Conservation (phyloP, 2,113 vertebrate genomes). For the Burhinus oedicnemus region DNA sequence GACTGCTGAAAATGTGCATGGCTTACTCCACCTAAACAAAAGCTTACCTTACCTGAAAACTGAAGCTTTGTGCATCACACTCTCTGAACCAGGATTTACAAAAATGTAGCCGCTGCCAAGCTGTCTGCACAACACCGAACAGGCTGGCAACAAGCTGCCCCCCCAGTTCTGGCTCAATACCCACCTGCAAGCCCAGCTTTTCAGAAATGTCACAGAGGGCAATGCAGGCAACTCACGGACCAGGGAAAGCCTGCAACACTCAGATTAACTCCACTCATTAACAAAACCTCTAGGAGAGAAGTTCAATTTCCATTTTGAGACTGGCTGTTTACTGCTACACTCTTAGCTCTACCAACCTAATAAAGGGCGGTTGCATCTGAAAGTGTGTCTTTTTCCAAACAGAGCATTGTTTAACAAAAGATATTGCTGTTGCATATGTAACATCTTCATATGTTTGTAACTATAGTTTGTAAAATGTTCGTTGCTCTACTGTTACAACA, state of each 20-base stretch:
- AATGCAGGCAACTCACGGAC: neutral
- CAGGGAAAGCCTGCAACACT: neutral
- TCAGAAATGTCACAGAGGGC: neutral
- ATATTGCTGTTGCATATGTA: neutral
- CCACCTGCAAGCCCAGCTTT: neutral
- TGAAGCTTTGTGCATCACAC: neutral
- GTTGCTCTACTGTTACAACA: neutral
- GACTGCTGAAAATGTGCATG: accelerated
- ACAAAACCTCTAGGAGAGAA: neutral
- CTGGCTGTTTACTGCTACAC: neutral
- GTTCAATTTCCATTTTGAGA: neutral
- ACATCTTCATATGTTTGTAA: neutral
- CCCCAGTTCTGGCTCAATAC: neutral
- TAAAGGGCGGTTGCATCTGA: neutral
- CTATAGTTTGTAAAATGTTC: neutral
- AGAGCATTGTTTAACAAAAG: neutral
- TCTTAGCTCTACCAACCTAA: neutral
- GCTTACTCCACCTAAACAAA: neutral
- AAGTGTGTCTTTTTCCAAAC: neutral
- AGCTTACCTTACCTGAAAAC: neutral
- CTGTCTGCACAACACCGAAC: neutral
- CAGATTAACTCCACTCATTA: neutral
- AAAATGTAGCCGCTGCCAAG: neutral
- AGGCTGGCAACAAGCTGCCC: neutral
- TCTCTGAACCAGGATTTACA: neutral